Evolutionary conservation across 2,113 vertebrate genomes (phyloP).

Genomic region (Amphiprion percula): DNA sequence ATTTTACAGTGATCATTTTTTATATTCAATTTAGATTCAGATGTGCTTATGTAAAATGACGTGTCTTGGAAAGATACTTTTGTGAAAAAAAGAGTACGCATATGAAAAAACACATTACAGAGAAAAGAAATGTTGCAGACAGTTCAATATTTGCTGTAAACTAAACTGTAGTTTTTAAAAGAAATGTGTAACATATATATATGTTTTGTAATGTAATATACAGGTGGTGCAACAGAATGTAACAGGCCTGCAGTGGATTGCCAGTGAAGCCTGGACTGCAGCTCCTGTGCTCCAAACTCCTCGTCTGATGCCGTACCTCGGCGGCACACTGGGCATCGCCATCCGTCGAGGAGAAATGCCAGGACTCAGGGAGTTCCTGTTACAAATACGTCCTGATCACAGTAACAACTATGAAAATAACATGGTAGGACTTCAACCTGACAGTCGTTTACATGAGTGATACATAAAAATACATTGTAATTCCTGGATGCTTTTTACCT

Average conservation of each 20-base stretch:
- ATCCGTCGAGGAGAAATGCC: constrained; percentile 79
- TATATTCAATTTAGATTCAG: too few relatives aligned
- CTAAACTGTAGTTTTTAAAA: too few relatives aligned
- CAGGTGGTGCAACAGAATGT: constrained; percentile 73
- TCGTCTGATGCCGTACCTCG: constrained; percentile 67
- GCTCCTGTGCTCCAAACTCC: constrained; percentile 61
- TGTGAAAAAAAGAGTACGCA: too few relatives aligned
- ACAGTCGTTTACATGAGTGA: background rate
- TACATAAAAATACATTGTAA: background rate
- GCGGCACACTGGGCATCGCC: constrained; percentile 80
- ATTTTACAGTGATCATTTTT: too few relatives aligned
- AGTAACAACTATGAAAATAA: constrained; percentile 40
- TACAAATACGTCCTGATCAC: constrained; percentile 59
- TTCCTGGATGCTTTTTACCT: background rate
- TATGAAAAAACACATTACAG: too few relatives aligned
- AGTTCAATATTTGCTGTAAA: too few relatives aligned
- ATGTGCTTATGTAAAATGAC: too few relatives aligned
- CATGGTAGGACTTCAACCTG: constrained; percentile 50
- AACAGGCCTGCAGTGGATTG: constrained; percentile 79
- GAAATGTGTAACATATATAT: too few relatives aligned
- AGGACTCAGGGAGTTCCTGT: constrained; percentile 73
- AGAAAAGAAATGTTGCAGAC: too few relatives aligned
- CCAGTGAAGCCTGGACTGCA: constrained; percentile 81
- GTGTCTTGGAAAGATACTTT: too few relatives aligned
- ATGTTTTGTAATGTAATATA: background rate